Conservation (phyloP, 2,113 vertebrate genomes). For the Neogale vison region DNA sequence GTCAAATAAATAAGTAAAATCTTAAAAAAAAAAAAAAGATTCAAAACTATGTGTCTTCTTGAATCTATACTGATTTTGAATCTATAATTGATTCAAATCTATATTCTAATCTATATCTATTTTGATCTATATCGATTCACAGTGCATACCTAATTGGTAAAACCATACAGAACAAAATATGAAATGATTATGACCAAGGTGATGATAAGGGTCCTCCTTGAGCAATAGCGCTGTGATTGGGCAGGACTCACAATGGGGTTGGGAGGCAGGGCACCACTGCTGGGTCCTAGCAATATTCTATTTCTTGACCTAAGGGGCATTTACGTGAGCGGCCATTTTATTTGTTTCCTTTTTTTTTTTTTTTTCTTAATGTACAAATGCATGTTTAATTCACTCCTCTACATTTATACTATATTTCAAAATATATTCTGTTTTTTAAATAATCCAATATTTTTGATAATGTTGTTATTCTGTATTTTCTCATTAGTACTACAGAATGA, state of each 20-base stretch:
- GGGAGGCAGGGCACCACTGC: fast-evolving
- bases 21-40: too few relatives aligned
- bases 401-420: background rate
- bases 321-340: background rate
- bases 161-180: background rate
- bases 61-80: too few relatives aligned
- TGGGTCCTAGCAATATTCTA: fast-evolving
- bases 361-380: background rate
- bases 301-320: background rate
- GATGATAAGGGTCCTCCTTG: fast-evolving
- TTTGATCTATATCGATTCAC: background rate
- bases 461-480: background rate
- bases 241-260: background rate
- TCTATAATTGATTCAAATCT: too few relatives aligned
- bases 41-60: too few relatives aligned
- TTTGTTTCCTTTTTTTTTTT: background rate
- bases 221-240: fast-evolving
- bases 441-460: background rate
- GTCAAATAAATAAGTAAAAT: too few relatives aligned
- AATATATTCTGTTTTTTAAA: background rate
- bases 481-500: background rate
- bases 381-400: background rate
- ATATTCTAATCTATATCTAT: background rate
- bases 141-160: background rate
- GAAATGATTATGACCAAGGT: too few relatives aligned